These are phyloP conservation scores for Rutilus rutilus DNA, from an alignment of 2,113 vertebrate species.

Conservation along the genomic window DNA sequence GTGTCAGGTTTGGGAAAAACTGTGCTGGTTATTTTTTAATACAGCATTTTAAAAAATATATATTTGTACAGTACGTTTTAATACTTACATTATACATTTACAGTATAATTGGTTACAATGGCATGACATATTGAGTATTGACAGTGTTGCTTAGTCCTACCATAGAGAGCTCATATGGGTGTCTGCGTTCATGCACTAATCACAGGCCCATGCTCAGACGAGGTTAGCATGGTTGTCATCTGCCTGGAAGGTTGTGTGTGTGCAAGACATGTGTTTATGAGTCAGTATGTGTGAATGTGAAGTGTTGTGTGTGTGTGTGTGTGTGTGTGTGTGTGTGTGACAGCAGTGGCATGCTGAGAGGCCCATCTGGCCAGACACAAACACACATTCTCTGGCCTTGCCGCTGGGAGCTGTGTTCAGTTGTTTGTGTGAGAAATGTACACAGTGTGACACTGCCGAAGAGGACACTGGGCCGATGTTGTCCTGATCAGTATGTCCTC, in stretches of 20 bases:
- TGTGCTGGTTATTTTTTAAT: too few relatives aligned
- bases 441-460: constrained; percentile 44
- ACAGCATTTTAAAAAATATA: background rate
- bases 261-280: background rate
- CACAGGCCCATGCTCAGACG: background rate
- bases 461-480: constrained; percentile 21
- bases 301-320: constrained; percentile 27
- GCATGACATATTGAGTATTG: background rate
- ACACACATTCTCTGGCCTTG: constrained; percentile 45
- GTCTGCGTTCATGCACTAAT: constrained; percentile 14
- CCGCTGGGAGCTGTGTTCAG: constrained; percentile 47
- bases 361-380: constrained; percentile 71
- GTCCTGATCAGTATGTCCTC: constrained; percentile 23
- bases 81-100: background rate
- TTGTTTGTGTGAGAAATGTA: constrained; percentile 46
- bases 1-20: background rate
- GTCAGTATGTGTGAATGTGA: constrained; percentile 14
- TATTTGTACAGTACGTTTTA: background rate
- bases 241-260: constrained; percentile 20
- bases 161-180: background rate
- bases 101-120: background rate
- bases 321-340: constrained; percentile 33
- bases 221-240: constrained; percentile 15
- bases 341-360: constrained; percentile 67
- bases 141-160: background rate